A percentile compares a stretch with the other conserved stretches of the same genome.
Evolutionary conservation across 92 coral and sea anemone genomes (phyloP).

Genomic region (Phenganax stokvisi): DNA sequence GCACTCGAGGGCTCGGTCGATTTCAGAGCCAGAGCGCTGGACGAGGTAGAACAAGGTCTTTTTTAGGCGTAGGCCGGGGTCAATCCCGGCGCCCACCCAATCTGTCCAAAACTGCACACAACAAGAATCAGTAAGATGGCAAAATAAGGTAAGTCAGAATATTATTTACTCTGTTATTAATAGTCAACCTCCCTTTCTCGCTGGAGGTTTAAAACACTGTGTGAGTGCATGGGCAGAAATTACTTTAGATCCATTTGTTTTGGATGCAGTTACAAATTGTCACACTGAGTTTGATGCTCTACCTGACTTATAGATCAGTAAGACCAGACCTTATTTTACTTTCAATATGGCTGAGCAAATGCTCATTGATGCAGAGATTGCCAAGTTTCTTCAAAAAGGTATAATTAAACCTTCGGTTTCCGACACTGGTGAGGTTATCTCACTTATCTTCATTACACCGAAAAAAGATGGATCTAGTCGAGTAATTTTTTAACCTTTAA

Average conservation of each 20-base stretch:
- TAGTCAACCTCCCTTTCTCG: not conserved
- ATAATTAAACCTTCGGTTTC: constrained; percentile 36
- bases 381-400: constrained; percentile 45
- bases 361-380: constrained; percentile 47
- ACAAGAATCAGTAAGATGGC: not conserved
- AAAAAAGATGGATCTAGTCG: constrained; percentile 52
- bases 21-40: not conserved
- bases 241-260: constrained; percentile 48
- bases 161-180: not conserved
- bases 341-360: constrained; percentile 35
- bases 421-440: constrained; percentile 46
- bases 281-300: constrained; percentile 42
- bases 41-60: not conserved
- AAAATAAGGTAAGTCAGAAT: not conserved
- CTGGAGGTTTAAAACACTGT: constrained; percentile 42
- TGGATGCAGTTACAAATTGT: constrained; percentile 53
- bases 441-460: constrained; percentile 49
- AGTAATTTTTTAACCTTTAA: constrained; percentile 45
- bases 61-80: constrained; percentile 24
- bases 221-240: constrained; percentile 45
- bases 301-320: constrained; percentile 23
- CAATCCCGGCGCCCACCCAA: not conserved
- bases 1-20: not conserved
- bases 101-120: not conserved
- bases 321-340: constrained; percentile 19